A percentile compares a stretch with the other conserved stretches of the same genome.
These are phyloP conservation scores for Pristionchus maxplancki DNA, from an alignment of 2,888 invertebrate species.

Conservation along the genomic window DNA sequence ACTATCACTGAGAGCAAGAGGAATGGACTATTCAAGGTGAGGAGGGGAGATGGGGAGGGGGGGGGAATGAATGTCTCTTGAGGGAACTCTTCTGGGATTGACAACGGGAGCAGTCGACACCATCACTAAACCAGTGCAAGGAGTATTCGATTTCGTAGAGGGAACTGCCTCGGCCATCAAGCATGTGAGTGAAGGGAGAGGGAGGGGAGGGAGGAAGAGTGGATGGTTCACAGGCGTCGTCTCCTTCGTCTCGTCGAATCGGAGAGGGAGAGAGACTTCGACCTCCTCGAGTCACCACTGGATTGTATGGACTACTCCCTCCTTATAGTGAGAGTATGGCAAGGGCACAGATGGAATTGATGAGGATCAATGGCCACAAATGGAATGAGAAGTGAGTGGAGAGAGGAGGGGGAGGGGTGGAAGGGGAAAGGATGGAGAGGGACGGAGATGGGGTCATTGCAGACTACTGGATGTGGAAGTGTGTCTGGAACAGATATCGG, in stretches of 20 bases:
- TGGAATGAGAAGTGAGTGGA: slow-evolving; percentile 62
- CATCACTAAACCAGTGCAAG: slow-evolving; percentile 76
- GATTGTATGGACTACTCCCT: slow-evolving; percentile 68
- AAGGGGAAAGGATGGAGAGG: neutral
- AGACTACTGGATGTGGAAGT: slow-evolving; percentile 70
- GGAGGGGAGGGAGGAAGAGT: slow-evolving; percentile 67
- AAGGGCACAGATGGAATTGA: slow-evolving; percentile 72
- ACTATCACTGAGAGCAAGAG: slow-evolving; percentile 80
- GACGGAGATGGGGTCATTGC: slow-evolving; percentile 37
- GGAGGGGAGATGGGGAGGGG: neutral
- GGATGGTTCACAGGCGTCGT: slow-evolving; percentile 54
- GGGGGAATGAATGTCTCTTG: neutral
- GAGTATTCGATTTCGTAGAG: slow-evolving; percentile 75
- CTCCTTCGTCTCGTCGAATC: slow-evolving; percentile 32
- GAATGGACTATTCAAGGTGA: slow-evolving; percentile 80
- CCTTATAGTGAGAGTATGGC: slow-evolving; percentile 68
- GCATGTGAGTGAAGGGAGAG: slow-evolving; percentile 55
- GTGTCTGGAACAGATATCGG: slow-evolving; percentile 64
- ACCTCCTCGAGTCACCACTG: slow-evolving; percentile 64
- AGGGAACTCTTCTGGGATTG: slow-evolving; percentile 72
- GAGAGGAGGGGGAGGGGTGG: neutral
- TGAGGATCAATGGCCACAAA: slow-evolving; percentile 71
- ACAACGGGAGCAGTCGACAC: slow-evolving; percentile 76
- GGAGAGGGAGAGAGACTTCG: slow-evolving; percentile 57
- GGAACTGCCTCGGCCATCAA: slow-evolving; percentile 75